These are phyloP conservation scores for Upupa epops DNA, from an alignment of 2,113 vertebrate genomes.

Conservation along the genomic window DNA sequence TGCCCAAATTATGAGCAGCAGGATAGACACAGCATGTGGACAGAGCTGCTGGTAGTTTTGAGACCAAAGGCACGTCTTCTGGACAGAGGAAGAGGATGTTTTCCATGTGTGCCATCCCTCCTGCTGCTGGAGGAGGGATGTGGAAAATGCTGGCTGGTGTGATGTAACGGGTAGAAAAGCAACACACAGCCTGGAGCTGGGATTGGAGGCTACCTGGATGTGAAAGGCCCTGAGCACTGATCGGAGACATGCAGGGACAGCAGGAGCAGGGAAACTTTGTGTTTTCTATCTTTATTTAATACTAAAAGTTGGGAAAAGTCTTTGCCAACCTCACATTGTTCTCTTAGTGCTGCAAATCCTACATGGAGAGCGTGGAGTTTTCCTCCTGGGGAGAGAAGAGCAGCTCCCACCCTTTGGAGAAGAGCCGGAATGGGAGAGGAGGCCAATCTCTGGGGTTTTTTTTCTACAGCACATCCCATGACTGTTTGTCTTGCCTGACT, in stretches of 20 bases:
- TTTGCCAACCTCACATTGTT: rapidly evolving
- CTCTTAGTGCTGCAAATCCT: neutral
- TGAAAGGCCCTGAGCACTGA: rapidly evolving
- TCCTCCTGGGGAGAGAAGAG: neutral
- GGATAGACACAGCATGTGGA: neutral
- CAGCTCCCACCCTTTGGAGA: neutral
- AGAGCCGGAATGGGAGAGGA: neutral
- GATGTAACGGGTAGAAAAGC: neutral
- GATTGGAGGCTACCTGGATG: rapidly evolving
- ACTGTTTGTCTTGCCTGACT: slow-evolving; percentile 43
- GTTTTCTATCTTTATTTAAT: rapidly evolving
- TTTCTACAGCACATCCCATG: neutral
- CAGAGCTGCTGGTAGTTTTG: neutral
- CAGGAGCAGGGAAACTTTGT: rapidly evolving
- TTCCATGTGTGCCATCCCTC: rapidly evolving
- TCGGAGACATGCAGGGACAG: rapidly evolving
- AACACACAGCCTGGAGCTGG: neutral
- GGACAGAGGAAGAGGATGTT: neutral
- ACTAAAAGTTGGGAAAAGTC: neutral
- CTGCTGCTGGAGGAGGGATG: neutral
- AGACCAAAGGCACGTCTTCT: neutral
- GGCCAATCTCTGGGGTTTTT: neutral
- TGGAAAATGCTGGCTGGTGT: neutral
- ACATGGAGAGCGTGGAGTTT: rapidly evolving
- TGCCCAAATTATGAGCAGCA: neutral